Conservation (phyloP, 1,140 invertebrate species). For the Pseudomyrmex concolor region DNA sequence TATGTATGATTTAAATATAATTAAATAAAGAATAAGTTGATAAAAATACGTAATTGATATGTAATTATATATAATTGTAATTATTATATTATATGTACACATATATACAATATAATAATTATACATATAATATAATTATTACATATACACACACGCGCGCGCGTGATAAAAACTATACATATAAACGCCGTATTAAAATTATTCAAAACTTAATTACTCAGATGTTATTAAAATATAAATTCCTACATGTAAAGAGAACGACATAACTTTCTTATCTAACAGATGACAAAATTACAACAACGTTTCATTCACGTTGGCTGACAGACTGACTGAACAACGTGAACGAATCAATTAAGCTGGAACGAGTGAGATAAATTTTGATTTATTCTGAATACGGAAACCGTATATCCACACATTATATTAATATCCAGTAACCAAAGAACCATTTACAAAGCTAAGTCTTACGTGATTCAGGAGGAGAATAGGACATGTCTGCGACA, state of each 20-base stretch:
- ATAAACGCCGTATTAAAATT: too few relatives aligned
- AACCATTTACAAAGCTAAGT: conserved; percentile 27
- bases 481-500: conserved; percentile 37
- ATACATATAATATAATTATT: too few relatives aligned
- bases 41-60: too few relatives aligned
- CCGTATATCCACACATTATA: background rate
- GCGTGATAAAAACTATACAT: too few relatives aligned
- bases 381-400: conserved; percentile 6
- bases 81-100: too few relatives aligned
- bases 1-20: background rate
- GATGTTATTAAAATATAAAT: too few relatives aligned
- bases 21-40: background rate
- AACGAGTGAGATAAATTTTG: conserved; percentile 14
- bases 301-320: background rate
- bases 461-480: conserved; percentile 45
- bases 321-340: background rate
- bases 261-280: background rate
- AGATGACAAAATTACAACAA: background rate
- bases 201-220: too few relatives aligned
- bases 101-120: too few relatives aligned
- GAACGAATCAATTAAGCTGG: background rate
- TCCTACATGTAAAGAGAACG: too few relatives aligned
- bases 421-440: background rate
- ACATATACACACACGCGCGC: too few relatives aligned
- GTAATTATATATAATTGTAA: too few relatives aligned